Evolutionary conservation across 2,888 invertebrate genomes (phyloP).

Genomic region (Metopia argyrocephala): DNA sequence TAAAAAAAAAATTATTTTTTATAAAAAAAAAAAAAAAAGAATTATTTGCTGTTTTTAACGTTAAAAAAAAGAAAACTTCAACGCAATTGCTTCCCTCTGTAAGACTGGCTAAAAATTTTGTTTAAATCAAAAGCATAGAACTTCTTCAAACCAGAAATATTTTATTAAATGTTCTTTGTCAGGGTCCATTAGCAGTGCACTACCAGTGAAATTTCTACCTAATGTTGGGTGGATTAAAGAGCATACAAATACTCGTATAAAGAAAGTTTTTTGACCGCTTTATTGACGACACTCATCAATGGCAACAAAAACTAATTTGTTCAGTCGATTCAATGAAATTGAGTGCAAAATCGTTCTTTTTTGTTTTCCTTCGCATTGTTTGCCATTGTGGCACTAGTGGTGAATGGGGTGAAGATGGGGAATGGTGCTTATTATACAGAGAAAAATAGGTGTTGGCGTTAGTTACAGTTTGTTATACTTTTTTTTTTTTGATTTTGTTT

Average conservation of each 20-base stretch:
- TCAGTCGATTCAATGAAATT: slow-evolving; percentile 71
- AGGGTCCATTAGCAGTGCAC: no score
- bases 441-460: slow-evolving; percentile 33
- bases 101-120: no score
- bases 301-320: slow-evolving; percentile 70
- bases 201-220: no score
- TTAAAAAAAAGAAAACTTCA: no score
- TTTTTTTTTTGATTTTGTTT: neutral
- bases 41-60: no score
- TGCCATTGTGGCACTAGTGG: neutral
- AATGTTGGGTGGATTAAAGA: slow-evolving; percentile 10
- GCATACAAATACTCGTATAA: neutral
- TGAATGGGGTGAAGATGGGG: neutral
- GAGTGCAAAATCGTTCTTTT: slow-evolving; percentile 70
- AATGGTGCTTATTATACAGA: neutral
- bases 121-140: no score
- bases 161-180: no score
- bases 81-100: no score
- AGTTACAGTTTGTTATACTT: slow-evolving; percentile 17
- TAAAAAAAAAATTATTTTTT: no score
- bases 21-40: no score
- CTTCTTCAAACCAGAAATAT: no score
- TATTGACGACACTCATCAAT: slow-evolving; percentile 65
- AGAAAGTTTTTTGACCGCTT: slow-evolving; percentile 57
- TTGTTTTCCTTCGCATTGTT: slow-evolving; percentile 55